phyloP scores from a whole-genome alignment of 2,797 vertebrate genomes.

The Enteromius paludinosus region DNA sequence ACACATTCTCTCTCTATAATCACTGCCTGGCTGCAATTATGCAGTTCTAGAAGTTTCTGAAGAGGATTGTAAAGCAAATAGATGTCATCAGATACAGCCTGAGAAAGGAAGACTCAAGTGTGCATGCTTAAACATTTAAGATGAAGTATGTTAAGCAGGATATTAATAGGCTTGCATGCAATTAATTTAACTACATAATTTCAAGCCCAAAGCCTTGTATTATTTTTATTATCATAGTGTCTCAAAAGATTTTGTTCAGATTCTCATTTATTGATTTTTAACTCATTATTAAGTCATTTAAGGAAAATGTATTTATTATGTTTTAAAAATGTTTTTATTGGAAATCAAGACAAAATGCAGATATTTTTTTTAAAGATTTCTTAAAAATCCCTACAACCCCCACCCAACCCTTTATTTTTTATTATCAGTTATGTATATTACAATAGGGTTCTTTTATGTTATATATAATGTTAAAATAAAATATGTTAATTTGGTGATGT shows the following conservation, averaged over 20 bases:
- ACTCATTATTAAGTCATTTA: background rate
- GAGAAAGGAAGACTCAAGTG: constrained; percentile 21
- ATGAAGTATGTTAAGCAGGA: background rate
- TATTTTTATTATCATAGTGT: background rate
- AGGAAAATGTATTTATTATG: background rate
- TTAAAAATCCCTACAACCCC: background rate
- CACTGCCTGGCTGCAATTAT: constrained; percentile 39
- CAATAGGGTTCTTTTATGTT: no score
- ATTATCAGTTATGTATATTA: background rate
- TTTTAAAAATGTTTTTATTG: background rate
- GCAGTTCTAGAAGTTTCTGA: constrained; percentile 44
- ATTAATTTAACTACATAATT: constrained; percentile 22
- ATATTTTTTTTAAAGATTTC: background rate
- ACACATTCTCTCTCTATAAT: constrained; percentile 44
- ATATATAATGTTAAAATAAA: no score
- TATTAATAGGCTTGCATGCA: constrained; percentile 32
- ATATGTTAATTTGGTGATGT: no score
- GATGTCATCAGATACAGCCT: constrained; percentile 39
- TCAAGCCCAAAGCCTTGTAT: constrained; percentile 1
- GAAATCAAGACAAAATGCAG: background rate
- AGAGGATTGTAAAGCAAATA: constrained; percentile 36
- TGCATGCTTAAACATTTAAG: constrained; percentile 20
- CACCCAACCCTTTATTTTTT: no score
- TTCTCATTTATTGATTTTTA: constrained; percentile 1
- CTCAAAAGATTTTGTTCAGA: background rate